Evolutionary conservation across 2,888 invertebrate genomes (phyloP), one percentile per base, ranked within the genome.

Genomic region (Hypomecis punctinalis): DNA sequence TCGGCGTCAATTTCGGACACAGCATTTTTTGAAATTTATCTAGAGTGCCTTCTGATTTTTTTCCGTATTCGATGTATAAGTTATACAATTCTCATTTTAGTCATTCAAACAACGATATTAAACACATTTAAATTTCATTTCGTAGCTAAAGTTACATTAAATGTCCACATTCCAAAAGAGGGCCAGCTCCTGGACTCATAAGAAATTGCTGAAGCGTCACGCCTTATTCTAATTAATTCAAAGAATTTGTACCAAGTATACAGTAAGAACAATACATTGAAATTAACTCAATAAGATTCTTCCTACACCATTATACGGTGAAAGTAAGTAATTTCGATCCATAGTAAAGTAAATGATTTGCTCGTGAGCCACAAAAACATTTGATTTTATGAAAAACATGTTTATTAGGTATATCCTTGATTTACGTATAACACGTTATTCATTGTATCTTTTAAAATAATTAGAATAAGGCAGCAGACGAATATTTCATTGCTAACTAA

Each of bases 171-270:
- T 55, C 37, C 62, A 60, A 56, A 74, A 82, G 83, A 85, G 88
- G 86, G 71, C 89, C 89, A 85, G 88, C 87, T 87, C 80, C 83
- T 77, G 71, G 75, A 74, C 80, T 88, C 86, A 88, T 86, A 86
- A 89, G 84, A 85, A 76, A 76, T 52, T 59, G 77, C 72, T 72
- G 79, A 81, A 83, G 76, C 77, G 74, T 78, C 77, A 76, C 70
- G 35, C 36, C 70, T 72, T 68, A 70, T 71, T 65, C 66, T 75
- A 6, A 33, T 10, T 7, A 0, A 45, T 35, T 35, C 10, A 10
- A 47, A 33, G 10, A 5, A 33, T 47, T 35, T 10, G 23, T 23
- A 23, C 23, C 1, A 23, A 23, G 23, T 23, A 23, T 2, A 23
- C 23, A 23, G 23, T 23, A 2, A 23, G 23, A 23, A 23, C 1